Evolutionary conservation across 1,140 invertebrate species (phyloP), one percentile per base, ranked within the genome.

Genomic region (Penaeus indicus): DNA sequence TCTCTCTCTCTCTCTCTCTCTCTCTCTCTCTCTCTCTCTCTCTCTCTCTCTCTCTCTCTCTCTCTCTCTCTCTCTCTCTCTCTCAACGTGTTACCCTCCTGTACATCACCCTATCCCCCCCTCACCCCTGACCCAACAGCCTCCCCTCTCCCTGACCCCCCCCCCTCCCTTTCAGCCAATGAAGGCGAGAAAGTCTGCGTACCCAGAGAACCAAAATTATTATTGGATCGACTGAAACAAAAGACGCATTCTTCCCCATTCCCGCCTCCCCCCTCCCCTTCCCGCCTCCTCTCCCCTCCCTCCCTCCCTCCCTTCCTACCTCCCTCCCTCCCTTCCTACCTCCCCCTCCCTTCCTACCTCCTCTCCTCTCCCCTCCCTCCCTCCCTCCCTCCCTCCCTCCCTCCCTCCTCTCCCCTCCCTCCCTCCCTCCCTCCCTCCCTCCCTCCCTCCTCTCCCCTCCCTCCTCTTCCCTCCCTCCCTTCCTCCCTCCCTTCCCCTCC

Each of bases 381-480:
- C 16, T 42, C 64, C 47, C 82, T 84, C 82, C 69, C 62, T 67
- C 32, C 42, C 82, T 80, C 78, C 54, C 78, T 80, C 78, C 54
- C 78, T 80, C 78, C 54, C 78, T 80, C 78, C 54, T 47, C 54
- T 47, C 54, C 78, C 54, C 78, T 80, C 78, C 54, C 78, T 80
- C 78, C 54, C 78, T 80, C 78, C 54, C 78, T 80, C 78, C 3
- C 27, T 80, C 42, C 47, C 21, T 54, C 62, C 8, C 47, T 25
- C 62, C 32, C 82, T 67, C 22, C 38, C 61, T 16, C 82, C 32
- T 60, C 27, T 47, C 27, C 1, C 25, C 60, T 8, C 2, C 64
- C 8, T 54, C 83, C 47, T 11, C 42, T 22, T 79, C 42, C 11
- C 11, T n/a, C n/a, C n/a, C n/a, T n/a, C n/a, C n/a, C n/a, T n/a